Conservation (phyloP, 2,888 invertebrate genomes). For the Drosophila paucipuncta region DNA sequence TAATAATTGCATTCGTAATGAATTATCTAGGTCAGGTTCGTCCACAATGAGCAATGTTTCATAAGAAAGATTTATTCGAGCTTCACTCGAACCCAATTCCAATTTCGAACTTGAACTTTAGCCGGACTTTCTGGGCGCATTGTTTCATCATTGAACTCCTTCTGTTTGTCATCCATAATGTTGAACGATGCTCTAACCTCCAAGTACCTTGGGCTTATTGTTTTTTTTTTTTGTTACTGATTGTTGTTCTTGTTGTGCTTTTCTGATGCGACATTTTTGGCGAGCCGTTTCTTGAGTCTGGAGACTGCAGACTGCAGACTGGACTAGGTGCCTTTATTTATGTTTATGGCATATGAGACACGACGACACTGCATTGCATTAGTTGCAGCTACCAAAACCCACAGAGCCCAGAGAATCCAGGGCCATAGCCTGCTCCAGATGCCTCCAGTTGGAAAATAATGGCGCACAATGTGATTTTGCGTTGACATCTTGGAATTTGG, state of each 20-base stretch:
- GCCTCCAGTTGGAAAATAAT: constrained; percentile 64
- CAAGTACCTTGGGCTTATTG: constrained; percentile 12
- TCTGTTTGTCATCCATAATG: constrained; percentile 48
- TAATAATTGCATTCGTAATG: not conserved
- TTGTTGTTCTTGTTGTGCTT: constrained; percentile 29
- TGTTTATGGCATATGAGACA: constrained; percentile 81
- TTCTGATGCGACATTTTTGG: constrained; percentile 57
- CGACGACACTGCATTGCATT: constrained; percentile 80
- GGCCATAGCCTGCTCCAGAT: constrained; percentile 51
- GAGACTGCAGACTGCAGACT: not conserved
- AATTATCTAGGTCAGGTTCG: not conserved
- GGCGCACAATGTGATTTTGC: constrained; percentile 83
- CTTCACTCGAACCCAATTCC: constrained; percentile 4
- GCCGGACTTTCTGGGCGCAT: constrained; percentile 16
- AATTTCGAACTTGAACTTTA: constrained; percentile 1
- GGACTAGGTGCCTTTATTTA: constrained; percentile 82
- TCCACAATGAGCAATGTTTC: not conserved
- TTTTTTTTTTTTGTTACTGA: constrained; percentile 7
- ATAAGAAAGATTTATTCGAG: constrained; percentile 33
- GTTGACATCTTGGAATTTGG: constrained; percentile 84
- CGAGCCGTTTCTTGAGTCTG: constrained; percentile 23
- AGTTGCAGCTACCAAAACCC: constrained; percentile 49
- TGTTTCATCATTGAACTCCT: constrained; percentile 51
- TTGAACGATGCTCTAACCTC: constrained; percentile 27
- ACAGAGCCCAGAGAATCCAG: not conserved